Base-by-base conservation (phyloP, 2,113 vertebrate genomes). In the Sterrhoptilus dennistouni region DNA sequence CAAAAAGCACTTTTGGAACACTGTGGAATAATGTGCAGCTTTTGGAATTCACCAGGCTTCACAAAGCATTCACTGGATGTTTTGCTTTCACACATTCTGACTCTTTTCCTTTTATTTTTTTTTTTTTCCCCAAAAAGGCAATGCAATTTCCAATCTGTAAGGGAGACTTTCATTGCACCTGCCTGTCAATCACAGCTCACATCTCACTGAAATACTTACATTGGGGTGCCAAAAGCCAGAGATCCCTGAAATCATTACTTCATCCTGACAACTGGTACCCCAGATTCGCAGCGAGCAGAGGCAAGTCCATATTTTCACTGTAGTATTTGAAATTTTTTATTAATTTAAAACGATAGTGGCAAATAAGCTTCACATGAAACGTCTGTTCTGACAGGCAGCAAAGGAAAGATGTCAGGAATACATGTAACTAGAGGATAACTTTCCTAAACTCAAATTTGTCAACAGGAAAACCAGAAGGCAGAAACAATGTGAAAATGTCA, bases 401-500 rank as follows among this genome's bases (percentile, higher is more conserved):
- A 74, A 93, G 50, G 25, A 80, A 63, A 74, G n/a, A n/a, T 1
- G 5, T 64, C 70, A 80, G 50, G 66, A 87, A 31, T 40, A 27
- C 1, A 0, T 38, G n/a, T 38, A 50, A 83, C 71, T 54, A 31
- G 54, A 83, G 31, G 53, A 85, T 74, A 93, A 83, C 44, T 83
- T 76, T 76, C 61, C 63, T 77, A 83, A 88, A 24, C 70, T 59
- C 54, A 74, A 50, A 74, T 93, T 89, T 96, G 71, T 86, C 54
- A 95, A 59, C 87, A 90, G 52, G 49, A 27, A 80, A 96, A 74
- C 35, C 70, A 88, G 83, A 82, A 95, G 61, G 80, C 83, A 92
- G 94, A 91, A 96, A 87, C 63, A 63, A 83, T 83, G 87, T 88
- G 82, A 85, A 93, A 93, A 93, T 93, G 78, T 80, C 70, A 63